Conservation (phyloP, 2,797 vertebrate species). For the Florisuga fusca region DNA sequence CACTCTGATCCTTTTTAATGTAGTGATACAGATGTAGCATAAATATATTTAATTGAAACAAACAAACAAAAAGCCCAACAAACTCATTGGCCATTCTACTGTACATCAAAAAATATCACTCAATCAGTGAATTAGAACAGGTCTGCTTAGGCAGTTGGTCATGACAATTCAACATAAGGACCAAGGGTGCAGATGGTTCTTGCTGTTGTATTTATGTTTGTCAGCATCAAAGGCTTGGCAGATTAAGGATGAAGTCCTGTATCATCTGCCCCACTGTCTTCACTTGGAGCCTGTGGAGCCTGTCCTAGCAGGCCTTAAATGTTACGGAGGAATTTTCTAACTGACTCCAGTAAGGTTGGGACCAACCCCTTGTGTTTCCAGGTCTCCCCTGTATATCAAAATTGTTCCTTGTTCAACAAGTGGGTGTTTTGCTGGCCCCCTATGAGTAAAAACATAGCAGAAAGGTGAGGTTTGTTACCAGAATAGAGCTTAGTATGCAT, state of each 20-base stretch:
- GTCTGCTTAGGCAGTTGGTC: not conserved
- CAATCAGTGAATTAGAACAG: not conserved
- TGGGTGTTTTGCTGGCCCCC: not conserved
- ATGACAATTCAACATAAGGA: not conserved
- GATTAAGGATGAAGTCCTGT: not conserved
- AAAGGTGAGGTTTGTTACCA: not conserved
- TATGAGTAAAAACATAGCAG: not conserved
- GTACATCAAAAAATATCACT: not conserved
- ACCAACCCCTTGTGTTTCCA: not conserved
- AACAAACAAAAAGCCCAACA: not conserved
- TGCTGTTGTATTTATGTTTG: not conserved
- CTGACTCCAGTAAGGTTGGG: not conserved
- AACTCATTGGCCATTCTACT: not conserved
- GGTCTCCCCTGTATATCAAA: not conserved
- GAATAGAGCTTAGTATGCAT: not conserved
- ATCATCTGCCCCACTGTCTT: not conserved
- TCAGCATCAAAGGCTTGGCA: not conserved
- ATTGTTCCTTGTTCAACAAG: not conserved
- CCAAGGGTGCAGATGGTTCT: not conserved
- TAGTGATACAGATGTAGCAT: not conserved
- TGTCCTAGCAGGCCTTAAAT: not conserved
- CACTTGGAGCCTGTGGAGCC: not conserved
- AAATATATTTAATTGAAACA: not conserved
- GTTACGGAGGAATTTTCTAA: not conserved
- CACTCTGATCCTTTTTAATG: not conserved